Evolutionary conservation across 2,113 vertebrate genomes (phyloP).

Genomic region (Leptobrachium leishanense): DNA sequence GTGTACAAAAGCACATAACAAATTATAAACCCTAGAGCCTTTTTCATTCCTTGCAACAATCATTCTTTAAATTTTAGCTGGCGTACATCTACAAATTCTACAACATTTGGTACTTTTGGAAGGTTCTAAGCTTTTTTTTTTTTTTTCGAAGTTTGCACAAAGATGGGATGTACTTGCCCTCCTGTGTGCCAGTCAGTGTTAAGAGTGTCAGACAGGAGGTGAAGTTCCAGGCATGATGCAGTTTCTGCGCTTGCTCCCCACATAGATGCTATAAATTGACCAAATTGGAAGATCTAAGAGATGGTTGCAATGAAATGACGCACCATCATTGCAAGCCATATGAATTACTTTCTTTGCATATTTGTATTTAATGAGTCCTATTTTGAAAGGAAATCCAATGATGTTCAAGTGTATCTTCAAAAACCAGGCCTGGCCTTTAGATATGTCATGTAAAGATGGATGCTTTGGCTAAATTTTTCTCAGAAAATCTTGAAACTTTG

Average conservation of each 20-base stretch:
- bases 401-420: neutral
- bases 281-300: neutral
- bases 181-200: too few species aligned
- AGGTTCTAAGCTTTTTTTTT: neutral
- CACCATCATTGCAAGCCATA: neutral
- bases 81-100: too few species aligned
- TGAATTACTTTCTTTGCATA: conserved; percentile 11
- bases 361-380: neutral
- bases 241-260: too few species aligned
- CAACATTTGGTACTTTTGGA: too few species aligned
- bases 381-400: neutral
- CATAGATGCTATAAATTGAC: too few species aligned
- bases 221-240: too few species aligned
- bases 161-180: neutral
- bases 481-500: neutral
- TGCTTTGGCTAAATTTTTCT: neutral
- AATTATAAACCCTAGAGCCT: neutral
- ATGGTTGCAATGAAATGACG: neutral
- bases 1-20: too few species aligned
- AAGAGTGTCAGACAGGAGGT: too few species aligned
- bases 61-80: too few species aligned
- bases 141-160: too few species aligned
- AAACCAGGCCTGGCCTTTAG: conserved; percentile 3
- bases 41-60: too few species aligned
- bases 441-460: neutral